These are phyloP conservation scores for Phengaris arion DNA, from an alignment of 2,888 invertebrate species.

Conservation along the genomic window DNA sequence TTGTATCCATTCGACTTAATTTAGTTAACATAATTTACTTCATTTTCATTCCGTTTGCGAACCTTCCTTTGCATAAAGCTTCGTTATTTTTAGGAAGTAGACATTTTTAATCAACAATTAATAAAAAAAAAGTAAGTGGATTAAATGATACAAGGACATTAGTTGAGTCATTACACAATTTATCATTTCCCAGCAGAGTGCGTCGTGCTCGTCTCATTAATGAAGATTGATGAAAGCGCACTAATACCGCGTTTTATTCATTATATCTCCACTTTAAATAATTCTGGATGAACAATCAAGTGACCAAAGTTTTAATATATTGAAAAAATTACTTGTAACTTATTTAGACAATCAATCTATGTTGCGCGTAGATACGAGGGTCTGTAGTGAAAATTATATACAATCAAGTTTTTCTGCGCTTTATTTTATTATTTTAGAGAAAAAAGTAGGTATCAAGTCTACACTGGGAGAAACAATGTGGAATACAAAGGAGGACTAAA, in stretches of 20 bases:
- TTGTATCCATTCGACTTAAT: too few relatives aligned
- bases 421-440: neutral
- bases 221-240: constrained; percentile 52
- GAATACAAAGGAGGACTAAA: constrained; percentile 24
- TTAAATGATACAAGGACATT: constrained; percentile 22
- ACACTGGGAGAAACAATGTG: neutral
- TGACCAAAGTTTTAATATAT: constrained; percentile 26
- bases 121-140: neutral
- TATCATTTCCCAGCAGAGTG: constrained; percentile 35
- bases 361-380: neutral
- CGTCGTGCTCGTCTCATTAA: constrained; percentile 46
- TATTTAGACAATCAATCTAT: constrained; percentile 1
- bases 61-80: too few relatives aligned
- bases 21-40: too few relatives aligned
- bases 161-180: constrained; percentile 30
- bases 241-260: constrained; percentile 45
- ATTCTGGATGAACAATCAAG: constrained; percentile 32
- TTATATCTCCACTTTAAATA: constrained; percentile 36
- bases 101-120: neutral
- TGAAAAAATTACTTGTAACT: neutral
- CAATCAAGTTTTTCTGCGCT: neutral
- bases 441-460: neutral
- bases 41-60: too few relatives aligned
- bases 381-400: too few relatives aligned
- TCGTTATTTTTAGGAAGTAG: neutral